These are phyloP conservation scores for Zaprionus davidi DNA, from an alignment of 1,140 invertebrate genomes.

Conservation along the genomic window DNA sequence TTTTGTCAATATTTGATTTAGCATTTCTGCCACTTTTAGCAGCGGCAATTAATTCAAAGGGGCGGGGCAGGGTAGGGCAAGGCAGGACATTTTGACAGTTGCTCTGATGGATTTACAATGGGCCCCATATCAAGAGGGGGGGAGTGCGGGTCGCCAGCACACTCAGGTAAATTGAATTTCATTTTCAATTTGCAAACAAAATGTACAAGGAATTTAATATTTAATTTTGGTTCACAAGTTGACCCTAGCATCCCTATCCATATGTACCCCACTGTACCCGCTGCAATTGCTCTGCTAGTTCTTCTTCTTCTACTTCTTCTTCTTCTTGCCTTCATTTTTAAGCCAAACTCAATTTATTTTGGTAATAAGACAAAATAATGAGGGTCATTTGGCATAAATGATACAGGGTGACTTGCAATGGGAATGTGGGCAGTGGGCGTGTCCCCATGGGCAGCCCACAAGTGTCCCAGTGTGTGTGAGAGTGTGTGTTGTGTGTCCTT, in stretches of 20 bases:
- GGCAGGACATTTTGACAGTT: slow-evolving; percentile 50
- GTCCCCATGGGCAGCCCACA: slow-evolving; percentile 5
- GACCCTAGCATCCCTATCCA: slow-evolving; percentile 14
- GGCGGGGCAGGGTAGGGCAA: not conserved
- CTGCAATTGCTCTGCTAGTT: not conserved
- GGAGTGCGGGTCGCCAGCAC: slow-evolving; percentile 6
- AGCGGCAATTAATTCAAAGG: slow-evolving; percentile 58
- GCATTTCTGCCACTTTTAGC: slow-evolving; percentile 70
- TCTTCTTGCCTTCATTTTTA: slow-evolving; percentile 42
- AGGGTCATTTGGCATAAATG: slow-evolving; percentile 81
- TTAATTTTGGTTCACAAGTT: slow-evolving; percentile 53
- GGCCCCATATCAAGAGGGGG: not conserved
- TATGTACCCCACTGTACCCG: not conserved
- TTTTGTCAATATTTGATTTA: slow-evolving; percentile 79
- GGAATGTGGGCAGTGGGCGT: slow-evolving; percentile 4
- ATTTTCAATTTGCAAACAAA: slow-evolving; percentile 60
- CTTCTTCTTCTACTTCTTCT: not conserved
- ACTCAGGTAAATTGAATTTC: slow-evolving; percentile 76
- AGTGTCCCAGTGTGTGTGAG: slow-evolving; percentile 11
- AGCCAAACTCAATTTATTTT: slow-evolving; percentile 81
- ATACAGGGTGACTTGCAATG: slow-evolving; percentile 27
- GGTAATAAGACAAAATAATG: slow-evolving; percentile 79
- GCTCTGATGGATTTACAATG: slow-evolving; percentile 64
- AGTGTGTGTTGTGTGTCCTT: slow-evolving; percentile 45
- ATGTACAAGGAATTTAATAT: slow-evolving; percentile 67